Evolutionary conservation across 2,888 invertebrate species (phyloP), one percentile per base, ranked within the genome.

Genomic region (Ctenicera cuprea): DNA sequence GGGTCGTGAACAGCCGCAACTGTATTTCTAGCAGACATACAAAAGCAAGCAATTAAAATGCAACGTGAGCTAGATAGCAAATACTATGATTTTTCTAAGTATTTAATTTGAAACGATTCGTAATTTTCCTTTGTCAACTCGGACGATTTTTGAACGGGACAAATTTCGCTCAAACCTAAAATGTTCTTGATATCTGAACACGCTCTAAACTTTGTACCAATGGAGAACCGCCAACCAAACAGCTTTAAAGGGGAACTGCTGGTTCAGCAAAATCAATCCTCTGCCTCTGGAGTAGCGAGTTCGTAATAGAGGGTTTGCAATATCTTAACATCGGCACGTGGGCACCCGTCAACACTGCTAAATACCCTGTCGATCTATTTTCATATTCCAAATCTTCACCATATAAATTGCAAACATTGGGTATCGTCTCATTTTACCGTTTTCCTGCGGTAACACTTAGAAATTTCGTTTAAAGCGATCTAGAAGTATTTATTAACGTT

Each of bases 171-270:
- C 80, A 77, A 80, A 77, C 77, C 80, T 80, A 74, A 50, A 66
- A 67, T 64, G 71, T 74, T 71, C 72, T 72, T 72, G 66, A 74
- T 64, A 72, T 65, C 66, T 59, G 67, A 63, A 73, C 64, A 65
- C 80, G 80, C 82, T 83, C 83, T 73, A 81, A 80, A 82, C 81
- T 82, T 79, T 77, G 76, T 82, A 75, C 83, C 82, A 76, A 80
- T 79, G 80, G 82, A 82, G 81, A 82, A 82, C 82, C 82, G 80
- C 82, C 82, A 82, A 81, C 82, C 80, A 81, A 81, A 83, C 80
- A 82, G 82, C 82, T 82, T 83, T 83, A 83, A 83, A 83, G 83
- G 82, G 80, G 83, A 83, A 83, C 82, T 83, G 80, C 80, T 78
- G 79, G 78, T 81, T 79, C 77, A 77, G 79, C 82, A 83, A 83